Percentiles rank a stretch among this genome's conserved stretches.
Evolutionary conservation across 2,797 vertebrate genomes (phyloP).

Genomic region (Decapterus maruadsi): DNA sequence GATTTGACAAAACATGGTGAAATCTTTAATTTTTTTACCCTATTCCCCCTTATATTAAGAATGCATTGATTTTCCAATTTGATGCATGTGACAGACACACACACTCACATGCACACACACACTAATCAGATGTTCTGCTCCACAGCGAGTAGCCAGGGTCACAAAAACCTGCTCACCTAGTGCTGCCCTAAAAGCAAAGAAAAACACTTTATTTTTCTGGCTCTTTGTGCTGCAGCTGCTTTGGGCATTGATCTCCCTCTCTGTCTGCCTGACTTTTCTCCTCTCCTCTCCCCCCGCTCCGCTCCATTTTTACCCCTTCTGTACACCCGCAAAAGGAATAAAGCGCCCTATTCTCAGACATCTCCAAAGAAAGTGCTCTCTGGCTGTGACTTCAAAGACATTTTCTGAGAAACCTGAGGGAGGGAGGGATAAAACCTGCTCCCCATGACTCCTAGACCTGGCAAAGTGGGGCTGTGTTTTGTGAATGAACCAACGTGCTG

Average conservation of each 20-base stretch:
- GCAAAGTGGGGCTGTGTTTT: conserved; percentile 37
- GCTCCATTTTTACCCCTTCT: conserved; percentile 39
- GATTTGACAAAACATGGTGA: too few species aligned
- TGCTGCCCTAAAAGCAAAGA: conserved; percentile 52
- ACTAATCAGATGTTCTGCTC: conserved; percentile 53
- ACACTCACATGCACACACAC: conserved; percentile 9
- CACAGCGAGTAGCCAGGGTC: conserved; percentile 64
- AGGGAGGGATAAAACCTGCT: conserved; percentile 22
- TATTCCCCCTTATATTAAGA: too few species aligned
- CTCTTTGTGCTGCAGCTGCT: conserved; percentile 50
- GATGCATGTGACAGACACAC: conserved; percentile 25
- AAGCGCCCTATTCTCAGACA: conserved; percentile 64
- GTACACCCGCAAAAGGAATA: conserved; percentile 48
- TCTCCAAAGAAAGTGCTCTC: conserved; percentile 57
- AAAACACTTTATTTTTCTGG: conserved; percentile 54
- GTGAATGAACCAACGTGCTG: conserved; percentile 48
- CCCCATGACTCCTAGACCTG: conserved; percentile 25
- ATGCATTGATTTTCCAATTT: conserved; percentile 20
- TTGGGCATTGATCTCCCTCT: conserved; percentile 62
- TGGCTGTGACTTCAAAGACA: conserved; percentile 55
- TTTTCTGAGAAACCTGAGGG: conserved; percentile 37
- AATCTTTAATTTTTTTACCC: too few species aligned
- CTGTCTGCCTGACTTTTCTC: conserved; percentile 43
- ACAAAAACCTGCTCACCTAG: conserved; percentile 44
- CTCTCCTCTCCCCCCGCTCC: conserved; percentile 27